Evolutionary conservation across 2,888 invertebrate species (phyloP).

Genomic region (Anaspis maculata): DNA sequence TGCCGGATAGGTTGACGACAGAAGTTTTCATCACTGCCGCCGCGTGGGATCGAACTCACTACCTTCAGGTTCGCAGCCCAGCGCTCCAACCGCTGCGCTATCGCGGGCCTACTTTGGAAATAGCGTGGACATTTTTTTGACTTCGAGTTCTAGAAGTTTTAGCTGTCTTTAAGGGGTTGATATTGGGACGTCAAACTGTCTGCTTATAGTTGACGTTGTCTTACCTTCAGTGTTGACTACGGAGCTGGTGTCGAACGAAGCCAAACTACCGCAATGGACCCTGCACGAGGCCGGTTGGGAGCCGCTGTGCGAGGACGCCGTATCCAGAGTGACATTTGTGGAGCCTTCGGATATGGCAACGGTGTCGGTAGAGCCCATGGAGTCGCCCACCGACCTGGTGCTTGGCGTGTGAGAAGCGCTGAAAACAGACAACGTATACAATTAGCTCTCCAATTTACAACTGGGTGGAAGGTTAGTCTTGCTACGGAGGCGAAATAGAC

Average conservation of each 20-base stretch:
- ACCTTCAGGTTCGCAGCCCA: no score
- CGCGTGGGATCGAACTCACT: no score
- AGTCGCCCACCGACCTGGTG: slow-evolving; percentile 35
- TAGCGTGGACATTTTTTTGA: no score
- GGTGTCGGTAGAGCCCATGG: slow-evolving; percentile 49
- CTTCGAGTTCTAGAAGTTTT: no score
- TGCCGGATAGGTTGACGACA: no score
- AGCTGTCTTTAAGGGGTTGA: no score
- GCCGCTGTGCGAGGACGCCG: slow-evolving; percentile 44
- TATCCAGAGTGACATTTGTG: slow-evolving; percentile 48
- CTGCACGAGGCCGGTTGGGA: slow-evolving; percentile 44
- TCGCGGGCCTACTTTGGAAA: no score
- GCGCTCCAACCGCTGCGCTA: no score
- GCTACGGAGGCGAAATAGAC: neutral
- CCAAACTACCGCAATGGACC: slow-evolving; percentile 48
- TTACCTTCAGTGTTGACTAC: slow-evolving; percentile 48
- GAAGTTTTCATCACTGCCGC: no score
- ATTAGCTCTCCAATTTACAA: slow-evolving; percentile 1
- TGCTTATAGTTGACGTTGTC: no score
- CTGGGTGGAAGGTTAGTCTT: neutral
- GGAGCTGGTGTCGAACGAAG: slow-evolving; percentile 45
- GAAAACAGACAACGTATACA: no score
- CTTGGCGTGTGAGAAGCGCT: slow-evolving; percentile 42
- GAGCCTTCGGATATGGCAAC: slow-evolving; percentile 47
- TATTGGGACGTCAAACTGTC: no score